These are phyloP conservation scores for Steinernema carpocapsae DNA, from an alignment of 2,888 invertebrate species.

Conservation along the genomic window DNA sequence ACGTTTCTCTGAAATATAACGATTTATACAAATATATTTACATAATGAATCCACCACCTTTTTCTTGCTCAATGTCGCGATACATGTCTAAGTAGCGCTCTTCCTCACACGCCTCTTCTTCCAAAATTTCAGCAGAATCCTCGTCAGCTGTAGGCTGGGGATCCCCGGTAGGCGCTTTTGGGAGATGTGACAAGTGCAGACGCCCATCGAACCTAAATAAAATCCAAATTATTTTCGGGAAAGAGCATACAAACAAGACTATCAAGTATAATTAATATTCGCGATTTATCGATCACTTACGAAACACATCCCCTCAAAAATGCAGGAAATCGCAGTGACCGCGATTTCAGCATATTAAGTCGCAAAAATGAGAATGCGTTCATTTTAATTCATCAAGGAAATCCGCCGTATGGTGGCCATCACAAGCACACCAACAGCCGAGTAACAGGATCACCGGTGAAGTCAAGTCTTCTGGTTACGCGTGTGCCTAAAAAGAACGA, in stretches of 20 bases:
- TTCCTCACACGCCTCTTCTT: slow-evolving; percentile 90
- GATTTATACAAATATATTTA: not conserved
- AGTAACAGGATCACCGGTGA: too few species aligned
- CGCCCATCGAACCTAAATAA: slow-evolving; percentile 9
- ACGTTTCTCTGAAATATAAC: not conserved
- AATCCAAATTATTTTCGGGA: not conserved
- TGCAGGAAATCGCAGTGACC: too few species aligned
- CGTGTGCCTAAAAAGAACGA: too few species aligned
- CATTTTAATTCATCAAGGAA: too few species aligned
- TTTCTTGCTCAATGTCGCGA: slow-evolving; percentile 76
- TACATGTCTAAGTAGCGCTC: slow-evolving; percentile 88
- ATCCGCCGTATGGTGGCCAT: too few species aligned
- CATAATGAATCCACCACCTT: not conserved
- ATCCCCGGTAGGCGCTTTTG: not conserved
- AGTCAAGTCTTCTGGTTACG: too few species aligned
- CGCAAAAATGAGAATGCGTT: too few species aligned
- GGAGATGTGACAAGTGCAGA: not conserved
- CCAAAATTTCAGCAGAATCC: slow-evolving; percentile 55
- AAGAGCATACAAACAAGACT: not conserved
- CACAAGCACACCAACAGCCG: too few species aligned
- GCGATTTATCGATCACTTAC: not conserved
- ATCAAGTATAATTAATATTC: not conserved
- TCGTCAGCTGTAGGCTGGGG: not conserved
- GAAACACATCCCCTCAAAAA: slow-evolving; percentile 9
- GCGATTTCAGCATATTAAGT: too few species aligned